Evolutionary conservation across 2,797 vertebrate species (phyloP), one percentile per base, ranked within the genome.

Genomic region (Dendrocincla fuliginosa): DNA sequence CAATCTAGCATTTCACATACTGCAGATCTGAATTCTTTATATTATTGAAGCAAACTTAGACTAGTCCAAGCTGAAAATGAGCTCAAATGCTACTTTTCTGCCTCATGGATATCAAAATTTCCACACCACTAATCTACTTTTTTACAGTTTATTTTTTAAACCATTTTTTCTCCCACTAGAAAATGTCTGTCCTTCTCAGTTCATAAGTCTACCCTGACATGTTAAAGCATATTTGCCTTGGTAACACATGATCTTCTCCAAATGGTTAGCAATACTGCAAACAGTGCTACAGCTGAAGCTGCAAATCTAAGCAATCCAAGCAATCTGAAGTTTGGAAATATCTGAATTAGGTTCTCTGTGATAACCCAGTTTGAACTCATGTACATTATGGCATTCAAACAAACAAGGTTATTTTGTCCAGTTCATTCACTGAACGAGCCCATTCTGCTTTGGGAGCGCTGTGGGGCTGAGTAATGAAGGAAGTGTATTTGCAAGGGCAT

Each of bases 271-370:
- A 85, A 37, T 39, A 55, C 32, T 41, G 25, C 32, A 69, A 83
- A 60, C 16, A 4, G 3, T 42, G 49, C 35, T 88, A 56, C 83
- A 90, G 76, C 65, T 71, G 44, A 80, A 49, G 60, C 63, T 85
- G 60, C 49, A 84, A 90, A 79, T 46, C 82, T 56, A 73, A 75
- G 77, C 67, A 84, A 87, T 32, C 52, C 30, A 67, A 75, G 77
- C 65, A 84, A 79, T 27, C 41, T 18, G 56, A 87, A 57, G 5
- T 44, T 46, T 52, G 56, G 71, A 80, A 86, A 89, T 13, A 84
- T 1, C 23, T 28, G 24, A 63, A 80, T 60, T 35, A 80, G 16
- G 32, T 44, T 87, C 30, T 69, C 59, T 56, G 61, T 35, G 37
- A 76, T 22, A 90, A 84, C 16, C 10, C 46, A 18, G 10, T 41